Conservation (phyloP, 1,140 invertebrate genomes). For the Ceratina calcarata region DNA sequence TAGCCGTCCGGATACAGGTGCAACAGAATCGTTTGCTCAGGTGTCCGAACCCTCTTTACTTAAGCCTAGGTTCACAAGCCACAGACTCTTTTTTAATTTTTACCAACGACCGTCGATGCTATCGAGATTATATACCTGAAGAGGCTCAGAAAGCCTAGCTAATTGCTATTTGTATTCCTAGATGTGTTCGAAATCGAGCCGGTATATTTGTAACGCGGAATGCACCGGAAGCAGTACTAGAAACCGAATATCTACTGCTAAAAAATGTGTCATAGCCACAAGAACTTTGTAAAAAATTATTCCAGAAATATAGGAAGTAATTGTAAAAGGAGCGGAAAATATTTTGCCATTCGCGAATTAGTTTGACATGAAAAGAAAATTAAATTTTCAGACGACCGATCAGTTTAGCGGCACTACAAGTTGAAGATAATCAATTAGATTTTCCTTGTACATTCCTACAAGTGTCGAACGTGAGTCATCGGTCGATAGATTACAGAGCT, state of each 20-base stretch:
- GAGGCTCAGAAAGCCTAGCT: neutral
- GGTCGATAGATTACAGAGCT: constrained; percentile 20
- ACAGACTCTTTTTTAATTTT: neutral
- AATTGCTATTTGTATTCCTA: constrained; percentile 3
- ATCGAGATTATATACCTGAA: constrained; percentile 7
- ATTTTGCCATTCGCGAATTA: too few species aligned
- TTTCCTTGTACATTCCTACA: neutral
- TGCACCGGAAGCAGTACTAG: constrained; percentile 42
- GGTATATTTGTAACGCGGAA: neutral
- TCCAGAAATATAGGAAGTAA: too few species aligned
- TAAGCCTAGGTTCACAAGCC: neutral
- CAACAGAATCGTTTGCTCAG: constrained; percentile 50
- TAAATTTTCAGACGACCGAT: too few species aligned
- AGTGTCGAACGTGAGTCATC: constrained; percentile 22
- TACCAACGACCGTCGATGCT: neutral
- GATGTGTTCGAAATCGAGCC: neutral
- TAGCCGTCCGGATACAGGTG: constrained; percentile 35
- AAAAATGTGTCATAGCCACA: neutral
- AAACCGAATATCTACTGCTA: constrained; percentile 41
- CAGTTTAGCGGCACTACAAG: too few species aligned
- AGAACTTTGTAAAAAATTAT: too few species aligned
- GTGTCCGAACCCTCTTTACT: constrained; percentile 25
- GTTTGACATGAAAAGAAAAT: too few species aligned
- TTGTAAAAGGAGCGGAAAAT: too few species aligned
- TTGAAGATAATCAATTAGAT: neutral